Conservation (phyloP, 2,888 invertebrate species). For the Lithophane ornitopus region DNA sequence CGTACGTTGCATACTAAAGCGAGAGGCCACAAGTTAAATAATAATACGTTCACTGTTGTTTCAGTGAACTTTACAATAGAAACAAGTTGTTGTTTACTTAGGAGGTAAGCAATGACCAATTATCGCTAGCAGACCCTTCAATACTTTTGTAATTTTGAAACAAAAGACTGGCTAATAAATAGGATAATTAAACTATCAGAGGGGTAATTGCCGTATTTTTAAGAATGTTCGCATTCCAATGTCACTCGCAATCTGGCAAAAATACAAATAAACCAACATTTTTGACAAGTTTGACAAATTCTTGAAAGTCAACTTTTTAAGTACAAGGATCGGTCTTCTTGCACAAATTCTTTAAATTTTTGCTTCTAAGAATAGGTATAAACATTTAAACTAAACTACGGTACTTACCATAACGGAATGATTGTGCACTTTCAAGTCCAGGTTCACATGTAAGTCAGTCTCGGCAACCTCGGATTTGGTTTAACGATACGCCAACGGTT, state of each 20-base stretch:
- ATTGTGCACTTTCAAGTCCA: neutral
- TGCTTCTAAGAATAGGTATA: neutral
- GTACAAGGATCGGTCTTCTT: no score
- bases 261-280: no score
- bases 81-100: conserved; percentile 24
- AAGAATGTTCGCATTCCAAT: no score
- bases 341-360: neutral
- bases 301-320: no score
- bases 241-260: no score
- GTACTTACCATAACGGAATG: no score
- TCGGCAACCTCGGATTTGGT: no score
- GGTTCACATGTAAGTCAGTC: neutral
- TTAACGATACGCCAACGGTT: neutral
- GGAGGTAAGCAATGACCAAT: conserved; percentile 8
- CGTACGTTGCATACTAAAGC: conserved; percentile 32
- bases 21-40: conserved; percentile 40
- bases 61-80: conserved; percentile 17
- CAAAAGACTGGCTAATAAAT: neutral
- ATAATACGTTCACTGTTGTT: conserved; percentile 28
- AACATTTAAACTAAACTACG: neutral
- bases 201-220: no score
- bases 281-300: no score
- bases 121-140: neutral
- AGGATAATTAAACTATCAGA: neutral
- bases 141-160: neutral